Conservation (phyloP, 2,113 vertebrate genomes). For the Muntiacus reevesi region DNA sequence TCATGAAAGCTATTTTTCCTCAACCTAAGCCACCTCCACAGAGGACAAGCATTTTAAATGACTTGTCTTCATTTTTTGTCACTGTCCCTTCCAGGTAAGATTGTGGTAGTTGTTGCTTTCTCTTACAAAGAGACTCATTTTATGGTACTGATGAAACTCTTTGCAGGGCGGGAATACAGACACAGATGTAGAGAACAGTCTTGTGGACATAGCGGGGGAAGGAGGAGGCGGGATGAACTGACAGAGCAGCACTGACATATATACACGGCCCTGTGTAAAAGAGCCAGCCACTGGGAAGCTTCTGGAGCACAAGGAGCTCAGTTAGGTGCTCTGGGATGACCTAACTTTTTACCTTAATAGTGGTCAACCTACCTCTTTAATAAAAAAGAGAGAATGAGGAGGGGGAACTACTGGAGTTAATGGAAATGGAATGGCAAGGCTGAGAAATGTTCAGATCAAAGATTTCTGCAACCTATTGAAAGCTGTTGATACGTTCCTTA, state of each 20-base stretch:
- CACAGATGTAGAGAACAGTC: neutral
- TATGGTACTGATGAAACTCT: neutral
- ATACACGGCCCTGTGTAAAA: neutral
- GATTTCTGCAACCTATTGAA: neutral
- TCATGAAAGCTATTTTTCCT: neutral
- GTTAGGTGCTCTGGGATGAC: neutral
- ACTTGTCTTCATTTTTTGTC: neutral
- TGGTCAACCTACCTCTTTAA: neutral
- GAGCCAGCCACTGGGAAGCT: neutral
- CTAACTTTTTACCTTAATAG: neutral
- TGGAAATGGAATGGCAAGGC: neutral
- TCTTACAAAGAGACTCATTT: neutral
- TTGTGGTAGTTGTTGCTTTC: neutral
- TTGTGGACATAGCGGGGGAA: neutral
- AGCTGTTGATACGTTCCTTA: neutral
- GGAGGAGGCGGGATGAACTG: neutral
- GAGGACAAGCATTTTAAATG: neutral
- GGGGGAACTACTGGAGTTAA: neutral
- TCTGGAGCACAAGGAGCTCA: neutral
- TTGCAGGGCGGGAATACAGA: neutral
- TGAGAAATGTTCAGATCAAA: neutral
- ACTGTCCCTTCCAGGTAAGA: neutral
- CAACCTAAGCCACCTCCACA: neutral
- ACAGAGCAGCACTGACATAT: neutral
- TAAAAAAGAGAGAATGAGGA: neutral